Evolutionary conservation across 2,113 vertebrate species (phyloP), one percentile per base, ranked within the genome.

Genomic region (Epinephelus fuscoguttatus): DNA sequence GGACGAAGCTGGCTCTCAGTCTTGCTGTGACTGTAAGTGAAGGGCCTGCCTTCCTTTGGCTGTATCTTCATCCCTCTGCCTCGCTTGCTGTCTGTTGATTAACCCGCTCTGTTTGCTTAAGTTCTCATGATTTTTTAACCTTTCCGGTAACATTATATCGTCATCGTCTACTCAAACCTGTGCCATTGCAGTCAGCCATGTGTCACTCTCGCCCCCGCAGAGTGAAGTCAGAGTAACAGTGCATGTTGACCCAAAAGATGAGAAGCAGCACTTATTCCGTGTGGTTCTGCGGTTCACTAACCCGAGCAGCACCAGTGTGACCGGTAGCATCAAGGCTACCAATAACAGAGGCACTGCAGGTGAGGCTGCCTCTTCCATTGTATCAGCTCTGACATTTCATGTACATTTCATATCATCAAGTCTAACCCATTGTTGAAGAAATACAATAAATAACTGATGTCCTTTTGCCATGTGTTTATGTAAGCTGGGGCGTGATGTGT

Each of bases 281-380:
- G 78, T 97, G 93, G 84, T 98, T 92, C 95, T 99, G 95, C 95
- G 96, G 89, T 99, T 97, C 64, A 78, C 96, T 94, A 99, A 98
- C 92, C 95, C 96, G 49, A 93, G 94, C 89, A 84, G 74, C 37
- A 78, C 94, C 92, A 79, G 90, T 11, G 84, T 96, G 60, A 91
- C 92, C 73, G 98, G 96, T 75, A 95, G 11, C 42, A 73, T 99
- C 89, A 93, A 92, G 81, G 92, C 96, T 86, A 95, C 91, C 86
- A 95, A 92, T 4, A 92, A 93, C 93, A 83, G 30, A 84, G 91
- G 89, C 75, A 70, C 87, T 73, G 75, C 90, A 96, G 97, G 98
- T 99, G 95, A 95, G 96, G 84, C 75, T 81, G 80, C 85, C 84
- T 84, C 80, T 61, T 23, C 74, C 42, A 50, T 1, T 0, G 19